Evolutionary conservation across 2,888 invertebrate genomes (phyloP), one percentile per base, ranked within the genome.

Genomic region (Imbricaverruca yamaguchii): DNA sequence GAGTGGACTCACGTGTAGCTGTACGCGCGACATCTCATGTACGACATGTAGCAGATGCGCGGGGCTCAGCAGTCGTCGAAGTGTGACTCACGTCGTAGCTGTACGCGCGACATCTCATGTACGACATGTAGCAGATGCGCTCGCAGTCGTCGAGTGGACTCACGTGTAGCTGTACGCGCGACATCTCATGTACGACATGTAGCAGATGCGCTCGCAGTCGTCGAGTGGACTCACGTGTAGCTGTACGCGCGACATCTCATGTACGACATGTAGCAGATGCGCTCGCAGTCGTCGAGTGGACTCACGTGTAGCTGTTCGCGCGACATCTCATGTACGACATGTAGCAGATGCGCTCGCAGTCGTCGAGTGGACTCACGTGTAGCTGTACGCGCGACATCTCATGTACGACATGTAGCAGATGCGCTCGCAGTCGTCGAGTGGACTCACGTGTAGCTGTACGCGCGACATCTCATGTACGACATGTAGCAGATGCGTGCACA

Each of bases 401-500:
- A 57, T 57, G 78, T n/a, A 57, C 12, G 78, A 78, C 57, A 57
- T 56, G 78, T 78, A 57, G 57, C 78, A 78, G 78, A 57, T 57
- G 23, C 56, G 57, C 23, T 78, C 78, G 15, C 78, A 78, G 8
- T 78, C 56, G n/a, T 12, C 1, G 78, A n/a, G 56, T 10, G 78
- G 39, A 39, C 78, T 78, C 23, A 78, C 78, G 55, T 57, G 78
- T 23, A 78, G 57, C 78, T 78, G 78, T 57, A 78, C 9, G 78
- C 57, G 21, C 78, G n/a, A 15, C 78, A 78, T 23, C 56, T 57
- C 78, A 57, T 57, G 78, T n/a, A 57, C 12, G 78, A 78, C 57
- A 57, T 56, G 78, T 78, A 57, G 57, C 78, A 78, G 78, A 57
- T 57, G 23, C 56, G 57, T 23, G 57, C 78, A 25, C 78, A 78